Percentiles rank a stretch among this genome's conserved stretches.
Evolutionary conservation across 2,888 invertebrate genomes (phyloP).

Genomic region (Calameuta idolon): DNA sequence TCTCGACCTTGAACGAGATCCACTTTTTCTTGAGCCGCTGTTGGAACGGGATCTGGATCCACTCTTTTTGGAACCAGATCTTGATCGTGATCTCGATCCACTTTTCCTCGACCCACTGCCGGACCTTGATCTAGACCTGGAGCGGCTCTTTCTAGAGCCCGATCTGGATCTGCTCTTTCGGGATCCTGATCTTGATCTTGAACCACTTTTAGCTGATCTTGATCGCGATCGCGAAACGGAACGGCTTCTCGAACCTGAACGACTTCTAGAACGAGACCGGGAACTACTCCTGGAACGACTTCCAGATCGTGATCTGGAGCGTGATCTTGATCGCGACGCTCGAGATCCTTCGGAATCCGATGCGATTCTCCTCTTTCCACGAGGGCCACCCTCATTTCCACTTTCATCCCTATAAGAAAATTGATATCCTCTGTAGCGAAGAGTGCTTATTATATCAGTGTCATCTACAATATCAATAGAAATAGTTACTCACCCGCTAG

Average conservation of each 20-base stretch:
- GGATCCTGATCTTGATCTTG: conserved; percentile 43
- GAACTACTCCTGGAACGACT: conserved; percentile 48
- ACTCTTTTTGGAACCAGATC: conserved; percentile 59
- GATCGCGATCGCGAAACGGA: conserved; percentile 67
- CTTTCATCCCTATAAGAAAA: conserved; percentile 61
- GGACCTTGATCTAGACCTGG: conserved; percentile 35
- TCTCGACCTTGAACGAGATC: conserved; percentile 51
- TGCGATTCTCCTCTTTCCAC: conserved; percentile 71
- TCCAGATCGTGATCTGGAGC: conserved; percentile 53
- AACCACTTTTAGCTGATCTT: conserved; percentile 44
- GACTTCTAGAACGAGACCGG: conserved; percentile 59
- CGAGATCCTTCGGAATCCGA: conserved; percentile 74
- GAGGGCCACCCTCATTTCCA: conserved; percentile 68
- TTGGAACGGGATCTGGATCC: conserved; percentile 58
- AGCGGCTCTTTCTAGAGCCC: conserved; percentile 42
- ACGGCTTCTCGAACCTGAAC: conserved; percentile 57
- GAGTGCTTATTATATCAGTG: conserved; percentile 25
- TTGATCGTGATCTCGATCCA: conserved; percentile 58
- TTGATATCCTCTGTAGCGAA: conserved; percentile 2
- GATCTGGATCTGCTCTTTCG: conserved; percentile 57
- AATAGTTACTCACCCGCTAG: conserved; percentile 69
- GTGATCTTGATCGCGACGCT: conserved; percentile 50
- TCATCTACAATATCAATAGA: conserved; percentile 46
- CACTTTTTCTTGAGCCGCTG: conserved; percentile 36
- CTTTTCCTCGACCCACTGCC: conserved; percentile 32